Evolutionary conservation across 2,113 vertebrate species (phyloP), one percentile per base, ranked within the genome.

Genomic region (Cyprinodon tularosa): DNA sequence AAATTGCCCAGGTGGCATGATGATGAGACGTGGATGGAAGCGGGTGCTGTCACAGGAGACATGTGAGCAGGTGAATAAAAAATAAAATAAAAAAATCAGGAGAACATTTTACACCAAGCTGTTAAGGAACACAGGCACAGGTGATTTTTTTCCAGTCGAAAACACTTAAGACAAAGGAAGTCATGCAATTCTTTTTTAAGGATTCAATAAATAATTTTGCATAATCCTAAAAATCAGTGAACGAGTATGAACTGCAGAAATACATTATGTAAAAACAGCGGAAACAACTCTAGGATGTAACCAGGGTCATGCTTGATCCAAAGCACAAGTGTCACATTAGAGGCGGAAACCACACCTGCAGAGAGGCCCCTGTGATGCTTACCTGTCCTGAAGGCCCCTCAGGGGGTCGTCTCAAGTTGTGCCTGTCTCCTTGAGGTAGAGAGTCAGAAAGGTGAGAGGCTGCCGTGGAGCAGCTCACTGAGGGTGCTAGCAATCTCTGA

Each of bases 401-500:
- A 13, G 64, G 84, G 82, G 70, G 81, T 72, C 48, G 78, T 83
- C 75, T 84, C 57, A 81, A 73, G 68, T 57, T 81, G 80, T 82
- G 80, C 70, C 78, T 77, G 86, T 88, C 83, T 91, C 85, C 85
- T 87, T 65, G 4, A 85, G 62, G 74, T 74, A 71, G 81, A 74
- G 81, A 76, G 61, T 68, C 39, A 70, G 86, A 82, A 78, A 81
- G 84, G 78, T 78, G 84, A 83, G 76, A 81, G 65, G 71, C 68
- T 9, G 67, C 66, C 73, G 86, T 84, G 71, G 72, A 76, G 81
- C 60, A 75, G 87, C 89, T 86, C 93, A 86, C 92, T 88, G 90
- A 90, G 88, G 93, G 85, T 88, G 91, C 90, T 92, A 89, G 91
- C 90, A 90, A 92, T 95, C 91, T 93, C 94, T 81, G 85, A 89